phyloP scores from a whole-genome alignment of 2,113 vertebrate species.

The Myotis brandtii region DNA sequence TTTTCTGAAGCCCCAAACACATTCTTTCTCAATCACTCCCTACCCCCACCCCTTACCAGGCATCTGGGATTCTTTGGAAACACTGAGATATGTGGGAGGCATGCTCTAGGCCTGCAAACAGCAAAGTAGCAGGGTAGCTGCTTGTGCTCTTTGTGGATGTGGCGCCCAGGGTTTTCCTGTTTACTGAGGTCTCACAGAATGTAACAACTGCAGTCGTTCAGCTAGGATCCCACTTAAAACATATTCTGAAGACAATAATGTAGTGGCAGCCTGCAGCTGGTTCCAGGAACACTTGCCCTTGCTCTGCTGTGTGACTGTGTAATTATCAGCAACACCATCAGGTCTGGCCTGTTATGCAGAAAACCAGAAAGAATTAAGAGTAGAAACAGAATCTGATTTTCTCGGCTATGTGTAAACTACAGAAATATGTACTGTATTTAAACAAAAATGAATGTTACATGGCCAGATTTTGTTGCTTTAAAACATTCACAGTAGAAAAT shows the following conservation, averaged over 20 bases:
- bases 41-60: too few relatives aligned
- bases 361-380: background rate
- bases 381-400: background rate
- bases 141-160: background rate
- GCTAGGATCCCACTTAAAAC: background rate
- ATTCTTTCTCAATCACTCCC: background rate
- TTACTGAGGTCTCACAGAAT: background rate
- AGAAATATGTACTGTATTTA: background rate
- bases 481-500: conserved; percentile 54
- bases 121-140: background rate
- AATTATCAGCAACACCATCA: background rate
- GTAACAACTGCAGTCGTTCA: background rate
- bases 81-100: background rate
- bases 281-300: background rate
- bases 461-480: conserved; percentile 57
- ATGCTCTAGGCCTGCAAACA: background rate
- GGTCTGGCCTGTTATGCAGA: background rate
- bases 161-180: background rate
- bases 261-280: too few relatives aligned
- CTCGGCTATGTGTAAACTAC: background rate
- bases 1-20: background rate
- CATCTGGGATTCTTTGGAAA: background rate
- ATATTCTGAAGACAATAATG: background rate
- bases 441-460: background rate
- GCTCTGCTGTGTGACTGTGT: background rate